Evolutionary conservation across 2,113 vertebrate genomes (phyloP).

Genomic region (Brachyhypopomus gauderio): DNA sequence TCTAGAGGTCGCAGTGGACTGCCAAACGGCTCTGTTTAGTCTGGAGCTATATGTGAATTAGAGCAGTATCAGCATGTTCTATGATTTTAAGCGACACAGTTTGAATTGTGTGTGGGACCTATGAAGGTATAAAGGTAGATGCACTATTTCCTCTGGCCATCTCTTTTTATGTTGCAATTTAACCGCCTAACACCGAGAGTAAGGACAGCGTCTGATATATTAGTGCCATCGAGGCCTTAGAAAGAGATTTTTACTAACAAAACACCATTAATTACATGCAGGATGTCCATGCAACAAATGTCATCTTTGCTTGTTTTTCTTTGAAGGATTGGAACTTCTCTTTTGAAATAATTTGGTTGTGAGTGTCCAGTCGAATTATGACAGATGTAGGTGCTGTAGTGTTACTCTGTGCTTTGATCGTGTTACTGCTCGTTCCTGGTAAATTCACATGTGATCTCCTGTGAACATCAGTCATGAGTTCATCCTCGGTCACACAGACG

Average conservation of each 20-base stretch:
- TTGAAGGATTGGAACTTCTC: no score
- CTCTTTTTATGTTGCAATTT: slow-evolving; percentile 52
- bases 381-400: no score
- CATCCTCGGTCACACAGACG: no score
- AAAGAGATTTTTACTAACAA: no score
- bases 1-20: slow-evolving; percentile 1
- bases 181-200: slow-evolving; percentile 63
- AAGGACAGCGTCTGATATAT: slow-evolving; percentile 63
- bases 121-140: not conserved
- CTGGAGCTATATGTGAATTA: not conserved
- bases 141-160: not conserved
- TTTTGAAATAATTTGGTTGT: no score
- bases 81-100: not conserved
- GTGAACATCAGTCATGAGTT: not conserved
- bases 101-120: not conserved
- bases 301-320: no score
- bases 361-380: no score
- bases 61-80: not conserved
- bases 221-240: slow-evolving; percentile 56
- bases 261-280: no score
- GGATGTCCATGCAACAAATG: no score
- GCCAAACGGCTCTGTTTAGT: not conserved
- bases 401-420: no score
- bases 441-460: not conserved
- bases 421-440: no score